Percentiles rank a stretch among this genome's conserved stretches.
These are phyloP conservation scores for Sebastes melanostomus DNA, from an alignment of 2,797 vertebrate species.

Conservation along the genomic window DNA sequence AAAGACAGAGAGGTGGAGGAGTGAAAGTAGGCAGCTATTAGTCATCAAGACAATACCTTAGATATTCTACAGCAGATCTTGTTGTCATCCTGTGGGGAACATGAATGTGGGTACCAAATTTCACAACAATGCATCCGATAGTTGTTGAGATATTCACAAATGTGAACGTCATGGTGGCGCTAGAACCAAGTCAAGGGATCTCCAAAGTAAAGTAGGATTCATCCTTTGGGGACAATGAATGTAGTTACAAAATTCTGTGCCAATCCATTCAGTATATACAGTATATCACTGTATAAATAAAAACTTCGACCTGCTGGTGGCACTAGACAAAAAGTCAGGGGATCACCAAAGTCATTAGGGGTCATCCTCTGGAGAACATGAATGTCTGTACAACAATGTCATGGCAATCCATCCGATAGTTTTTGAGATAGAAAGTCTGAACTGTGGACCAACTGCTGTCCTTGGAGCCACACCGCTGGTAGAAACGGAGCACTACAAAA, in stretches of 20 bases:
- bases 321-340: background rate
- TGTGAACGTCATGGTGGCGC: background rate
- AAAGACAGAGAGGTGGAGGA: conserved; percentile 32
- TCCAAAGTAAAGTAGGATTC: background rate
- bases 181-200: background rate
- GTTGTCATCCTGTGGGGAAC: background rate
- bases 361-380: background rate
- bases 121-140: background rate
- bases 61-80: background rate
- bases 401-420: background rate
- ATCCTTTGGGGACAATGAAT: background rate
- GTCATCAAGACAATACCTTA: background rate
- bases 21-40: background rate
- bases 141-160: background rate
- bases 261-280: background rate
- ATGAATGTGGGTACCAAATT: background rate
- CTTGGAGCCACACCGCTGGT: background rate
- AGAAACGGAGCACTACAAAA: background rate
- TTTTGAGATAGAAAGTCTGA: background rate
- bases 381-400: background rate
- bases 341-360: too few species aligned
- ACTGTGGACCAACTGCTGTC: background rate
- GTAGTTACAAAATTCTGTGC: background rate
- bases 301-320: background rate
- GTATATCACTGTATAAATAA: background rate